These are phyloP conservation scores for Muscicapa comitata DNA, from an alignment of 2,797 vertebrate genomes.

Conservation along the genomic window DNA sequence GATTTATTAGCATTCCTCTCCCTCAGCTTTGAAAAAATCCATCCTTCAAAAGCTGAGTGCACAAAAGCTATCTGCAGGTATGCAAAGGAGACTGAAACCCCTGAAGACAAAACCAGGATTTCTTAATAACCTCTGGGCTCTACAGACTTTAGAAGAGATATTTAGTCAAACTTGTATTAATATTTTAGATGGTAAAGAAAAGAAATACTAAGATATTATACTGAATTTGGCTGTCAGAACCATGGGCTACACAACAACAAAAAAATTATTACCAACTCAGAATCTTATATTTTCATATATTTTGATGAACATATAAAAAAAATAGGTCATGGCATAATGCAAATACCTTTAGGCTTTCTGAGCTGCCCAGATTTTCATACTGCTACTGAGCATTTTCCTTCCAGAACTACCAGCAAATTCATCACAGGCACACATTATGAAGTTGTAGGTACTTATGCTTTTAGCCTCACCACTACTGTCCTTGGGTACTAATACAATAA, in stretches of 20 bases:
- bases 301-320: conserved; percentile 40
- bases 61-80: conserved; percentile 67
- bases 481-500: not conserved
- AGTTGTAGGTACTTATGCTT: not conserved
- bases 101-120: conserved; percentile 58
- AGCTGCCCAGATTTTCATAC: not conserved
- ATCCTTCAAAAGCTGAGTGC: conserved; percentile 59
- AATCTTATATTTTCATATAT: conserved; percentile 30
- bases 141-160: conserved; percentile 54
- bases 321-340: not conserved
- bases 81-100: conserved; percentile 59
- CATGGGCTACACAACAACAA: not conserved
- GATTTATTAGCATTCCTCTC: conserved; percentile 72
- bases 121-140: conserved; percentile 59
- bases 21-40: conserved; percentile 68
- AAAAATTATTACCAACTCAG: not conserved
- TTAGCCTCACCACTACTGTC: not conserved
- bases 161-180: conserved; percentile 69
- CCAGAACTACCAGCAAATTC: not conserved
- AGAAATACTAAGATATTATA: conserved; percentile 34
- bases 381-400: not conserved
- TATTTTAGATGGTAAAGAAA: conserved; percentile 67
- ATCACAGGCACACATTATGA: not conserved
- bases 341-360: not conserved
- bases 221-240: conserved; percentile 38